A percentile compares a stretch with the other conserved stretches of the same genome.
Evolutionary conservation across 2,113 vertebrate genomes (phyloP).

Genomic region (Phaetusa simplex): DNA sequence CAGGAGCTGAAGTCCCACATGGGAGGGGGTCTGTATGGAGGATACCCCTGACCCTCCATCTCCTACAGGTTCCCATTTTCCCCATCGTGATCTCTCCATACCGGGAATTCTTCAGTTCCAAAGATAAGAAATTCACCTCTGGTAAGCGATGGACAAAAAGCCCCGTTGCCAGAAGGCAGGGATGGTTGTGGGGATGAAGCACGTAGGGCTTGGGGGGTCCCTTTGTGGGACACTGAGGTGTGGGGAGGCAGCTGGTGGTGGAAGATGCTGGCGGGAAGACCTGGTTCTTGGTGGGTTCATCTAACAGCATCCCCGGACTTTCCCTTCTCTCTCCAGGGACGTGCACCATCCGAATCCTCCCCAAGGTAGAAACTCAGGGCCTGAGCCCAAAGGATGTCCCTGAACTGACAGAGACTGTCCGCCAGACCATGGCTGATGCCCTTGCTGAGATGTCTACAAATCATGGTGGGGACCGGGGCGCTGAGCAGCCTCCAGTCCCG

Average conservation of each 20-base stretch:
- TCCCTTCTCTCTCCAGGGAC: neutral
- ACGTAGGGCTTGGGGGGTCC: neutral
- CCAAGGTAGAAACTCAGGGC: conserved; percentile 18
- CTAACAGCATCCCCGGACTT: neutral
- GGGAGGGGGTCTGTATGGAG: neutral
- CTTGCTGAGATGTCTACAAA: neutral
- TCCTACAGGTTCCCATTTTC: conserved; percentile 77
- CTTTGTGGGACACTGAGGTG: rapidly evolving
- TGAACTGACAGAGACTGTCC: neutral
- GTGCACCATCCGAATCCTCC: conserved; percentile 18
- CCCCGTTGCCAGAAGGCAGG: neutral
- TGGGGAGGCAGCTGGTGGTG: neutral
- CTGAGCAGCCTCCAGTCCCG: neutral
- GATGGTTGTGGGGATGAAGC: neutral
- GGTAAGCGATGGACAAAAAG: conserved; percentile 47
- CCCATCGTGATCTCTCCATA: conserved; percentile 78
- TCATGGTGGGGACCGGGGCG: rapidly evolving
- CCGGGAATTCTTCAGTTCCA: conserved; percentile 75
- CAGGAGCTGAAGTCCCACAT: neutral
- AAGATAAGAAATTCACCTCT: conserved; percentile 74
- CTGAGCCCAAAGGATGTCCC: conserved; percentile 34
- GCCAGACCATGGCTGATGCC: neutral
- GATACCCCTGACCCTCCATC: neutral
- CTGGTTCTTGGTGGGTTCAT: neutral
- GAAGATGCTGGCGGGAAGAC: neutral